Evolutionary conservation across 2,888 invertebrate species (phyloP).

Genomic region (Xylophagus ater): DNA sequence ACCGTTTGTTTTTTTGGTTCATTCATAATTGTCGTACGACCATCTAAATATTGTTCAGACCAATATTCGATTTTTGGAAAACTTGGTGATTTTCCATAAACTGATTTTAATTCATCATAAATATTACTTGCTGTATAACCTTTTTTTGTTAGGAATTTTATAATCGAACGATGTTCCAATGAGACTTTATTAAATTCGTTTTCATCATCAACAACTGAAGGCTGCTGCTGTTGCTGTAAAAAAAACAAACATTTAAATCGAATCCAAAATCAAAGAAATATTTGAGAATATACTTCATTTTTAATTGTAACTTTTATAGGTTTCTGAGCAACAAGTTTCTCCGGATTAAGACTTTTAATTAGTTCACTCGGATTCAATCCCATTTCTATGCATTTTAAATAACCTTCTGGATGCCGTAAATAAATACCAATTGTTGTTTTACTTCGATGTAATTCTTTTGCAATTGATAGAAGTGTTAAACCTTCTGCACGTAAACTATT

Average conservation of each 20-base stretch:
- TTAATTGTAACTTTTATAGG: too few relatives aligned
- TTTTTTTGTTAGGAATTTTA: slow-evolving; percentile 11
- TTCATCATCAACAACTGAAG: not conserved
- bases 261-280: too few relatives aligned
- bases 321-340: too few relatives aligned
- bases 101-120: slow-evolving; percentile 7
- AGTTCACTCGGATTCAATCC: not conserved
- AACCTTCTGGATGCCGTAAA: not conserved
- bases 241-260: too few relatives aligned
- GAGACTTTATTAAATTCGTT: slow-evolving; percentile 8
- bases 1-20: slow-evolving; percentile 1
- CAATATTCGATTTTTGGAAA: slow-evolving; percentile 9
- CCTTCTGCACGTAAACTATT: not conserved
- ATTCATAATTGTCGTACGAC: slow-evolving; percentile 11
- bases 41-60: slow-evolving; percentile 7
- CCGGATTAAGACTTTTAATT: too few relatives aligned
- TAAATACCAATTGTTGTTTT: not conserved
- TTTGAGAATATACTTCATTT: too few relatives aligned
- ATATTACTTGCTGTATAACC: slow-evolving; percentile 2
- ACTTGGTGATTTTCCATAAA: slow-evolving; percentile 1
- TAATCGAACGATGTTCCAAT: slow-evolving; percentile 12
- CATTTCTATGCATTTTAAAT: not conserved
- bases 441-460: not conserved
- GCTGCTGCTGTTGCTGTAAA: not conserved
- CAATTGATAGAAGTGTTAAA: not conserved